A percentile compares a stretch with the other conserved stretches of the same genome.
phyloP scores from a whole-genome alignment of 2,888 invertebrate species.

The Lobophora halterata region DNA sequence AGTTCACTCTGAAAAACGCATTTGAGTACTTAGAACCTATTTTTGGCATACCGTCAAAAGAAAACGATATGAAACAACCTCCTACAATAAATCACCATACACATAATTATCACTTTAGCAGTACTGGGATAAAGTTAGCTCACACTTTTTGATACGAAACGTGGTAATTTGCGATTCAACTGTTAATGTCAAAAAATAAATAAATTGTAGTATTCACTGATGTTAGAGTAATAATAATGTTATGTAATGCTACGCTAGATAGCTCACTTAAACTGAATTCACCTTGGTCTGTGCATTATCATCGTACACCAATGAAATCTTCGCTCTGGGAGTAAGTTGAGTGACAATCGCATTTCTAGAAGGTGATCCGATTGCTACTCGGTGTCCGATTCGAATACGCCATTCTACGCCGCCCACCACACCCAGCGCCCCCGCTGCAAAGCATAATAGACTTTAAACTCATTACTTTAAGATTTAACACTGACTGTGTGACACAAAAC shows the following conservation, averaged over 20 bases:
- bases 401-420: slow-evolving; percentile 74
- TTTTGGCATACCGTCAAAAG: too few species aligned
- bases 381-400: slow-evolving; percentile 66
- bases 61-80: too few species aligned
- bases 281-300: slow-evolving; percentile 68
- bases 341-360: slow-evolving; percentile 64
- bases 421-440: slow-evolving; percentile 67
- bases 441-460: slow-evolving; percentile 1
- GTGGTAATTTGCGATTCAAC: too few species aligned
- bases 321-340: slow-evolving; percentile 66
- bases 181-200: not conserved
- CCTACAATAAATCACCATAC: too few species aligned
- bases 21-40: too few species aligned
- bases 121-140: too few species aligned
- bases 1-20: slow-evolving; percentile 54
- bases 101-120: too few species aligned
- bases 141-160: too few species aligned
- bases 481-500: not conserved
- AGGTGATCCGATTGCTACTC: slow-evolving; percentile 59
- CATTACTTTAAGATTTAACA: not conserved
- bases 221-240: too few species aligned
- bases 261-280: slow-evolving; percentile 12
- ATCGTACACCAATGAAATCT: slow-evolving; percentile 64
- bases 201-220: too few species aligned
- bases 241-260: too few species aligned